Evolutionary conservation across 2,113 vertebrate genomes (phyloP), one percentile per base, ranked within the genome.

Genomic region (Alces alces): DNA sequence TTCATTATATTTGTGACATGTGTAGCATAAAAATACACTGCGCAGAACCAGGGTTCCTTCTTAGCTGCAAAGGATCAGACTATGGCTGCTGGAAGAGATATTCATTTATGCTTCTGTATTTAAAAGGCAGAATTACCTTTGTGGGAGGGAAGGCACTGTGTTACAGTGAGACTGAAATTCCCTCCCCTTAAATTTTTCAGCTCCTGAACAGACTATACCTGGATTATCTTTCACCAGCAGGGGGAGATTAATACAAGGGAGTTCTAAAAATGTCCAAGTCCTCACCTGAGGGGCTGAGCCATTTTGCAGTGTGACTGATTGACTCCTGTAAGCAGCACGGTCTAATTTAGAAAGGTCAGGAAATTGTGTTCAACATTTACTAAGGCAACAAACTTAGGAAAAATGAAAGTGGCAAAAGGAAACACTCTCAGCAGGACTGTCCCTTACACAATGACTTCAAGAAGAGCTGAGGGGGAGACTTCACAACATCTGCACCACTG

Each of bases 181-280:
- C 25, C 33, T 80, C 13, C 43, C n/a, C 60, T 89, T 79, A 54
- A 61, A 83, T 83, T 95, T 47, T 60, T 95, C 50, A 86, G 64
- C 28, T 94, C 80, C 43, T 52, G 78, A 79, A 86, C 30, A 95
- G 52, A 91, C 36, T 28, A 27, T 30, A 36, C 33, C 27, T 55
- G 55, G n/a, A 55, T 91, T 84, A 55, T 86, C 92, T 94, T 97
- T 86, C 60, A 94, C 86, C 97, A 97, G 58, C 82, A 95, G 88
- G 27, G 94, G 86, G 96, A 96, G 50, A 45, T 88, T 96, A 80
- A 95, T 90, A 82, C 73, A 95, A 96, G 79, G 19, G 84, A 92
- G 43, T 66, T 47, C 1, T 52, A 64, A 86, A 91, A 87, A 78
- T 30, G 55, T 84, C n/a, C 58, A 89, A 47, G 73, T 96, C 92